Evolutionary conservation across 2,888 invertebrate species (phyloP), one percentile per base, ranked within the genome.

Genomic region (Lasioglossum marginatum): DNA sequence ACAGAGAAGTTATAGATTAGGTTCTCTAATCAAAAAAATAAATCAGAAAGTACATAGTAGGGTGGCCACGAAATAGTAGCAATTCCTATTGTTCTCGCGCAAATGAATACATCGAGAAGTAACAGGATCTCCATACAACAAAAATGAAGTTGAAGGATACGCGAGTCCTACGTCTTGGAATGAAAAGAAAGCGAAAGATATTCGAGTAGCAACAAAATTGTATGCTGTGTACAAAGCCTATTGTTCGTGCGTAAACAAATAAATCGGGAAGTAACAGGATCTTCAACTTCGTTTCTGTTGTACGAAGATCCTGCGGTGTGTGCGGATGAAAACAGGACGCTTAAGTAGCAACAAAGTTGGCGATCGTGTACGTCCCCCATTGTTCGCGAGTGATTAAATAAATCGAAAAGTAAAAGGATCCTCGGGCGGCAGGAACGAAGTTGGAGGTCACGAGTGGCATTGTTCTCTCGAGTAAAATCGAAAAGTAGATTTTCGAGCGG

Each of bases 401-500:
- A 23, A 31, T 34, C 12, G 72, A 31, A 48, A 48, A 48, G 72
- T 63, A 48, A 43, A 57, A 19, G 34, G 48, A 57, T 48, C 8
- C 19, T 34, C 48, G 48, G 27, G n/a, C 63, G 16, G 52, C 52
- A 10, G 52, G 52, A 52, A 10, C 52, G 63, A 6, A 63, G 63
- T 31, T 63, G 63, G 63, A 63, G 27, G 73, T 45, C 73, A 34
- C 27, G 45, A 19, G n/a, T 37, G 5, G 6, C 40, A 73, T n/a
- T 73, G 31, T 73, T 73, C 73, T 27, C 73, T 16, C 43, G 31
- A 6, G 63, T 63, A 63, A 63, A 63, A 63, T 63, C 31, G 63
- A 63, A 63, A 63, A 63, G 14, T 52, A 52, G 63, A 63, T 63
- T 63, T 63, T 63, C 63, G 63, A 63, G 31, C 31, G 63, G 63